phyloP scores from a whole-genome alignment of 2,113 vertebrate species.

The Micronisus gabar region DNA sequence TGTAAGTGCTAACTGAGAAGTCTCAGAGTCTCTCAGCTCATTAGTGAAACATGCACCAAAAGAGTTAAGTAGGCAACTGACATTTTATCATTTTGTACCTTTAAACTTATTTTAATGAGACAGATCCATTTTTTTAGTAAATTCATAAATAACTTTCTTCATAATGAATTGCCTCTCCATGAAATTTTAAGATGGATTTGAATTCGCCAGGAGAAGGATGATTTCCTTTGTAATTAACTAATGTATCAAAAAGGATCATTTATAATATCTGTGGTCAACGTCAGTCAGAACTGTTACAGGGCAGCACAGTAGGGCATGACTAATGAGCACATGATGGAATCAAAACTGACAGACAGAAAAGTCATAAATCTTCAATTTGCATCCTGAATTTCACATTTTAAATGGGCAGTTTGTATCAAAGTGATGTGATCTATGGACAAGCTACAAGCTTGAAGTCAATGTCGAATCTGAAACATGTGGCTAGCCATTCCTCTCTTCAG shows the following conservation, averaged over 20 bases:
- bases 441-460: not conserved
- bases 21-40: not conserved
- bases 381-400: conserved; percentile 37
- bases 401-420: conserved; percentile 10
- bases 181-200: conserved; percentile 57
- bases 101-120: conserved; percentile 51
- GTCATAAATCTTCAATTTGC: conserved; percentile 16
- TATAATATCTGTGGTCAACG: conserved; percentile 36
- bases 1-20: not conserved
- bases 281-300: conserved; percentile 8
- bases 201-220: conserved; percentile 31
- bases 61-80: conserved; percentile 6
- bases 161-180: conserved; percentile 33
- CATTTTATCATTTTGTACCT: conserved; percentile 38
- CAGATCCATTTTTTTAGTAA: conserved; percentile 28
- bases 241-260: conserved; percentile 44
- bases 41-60: conserved; percentile 1
- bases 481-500: not conserved
- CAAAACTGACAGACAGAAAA: conserved; percentile 25
- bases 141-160: conserved; percentile 55
- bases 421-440: not conserved
- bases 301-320: not conserved
- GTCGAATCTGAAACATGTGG: not conserved
- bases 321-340: conserved; percentile 46
- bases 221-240: conserved; percentile 55